phyloP scores from a whole-genome alignment of 2,888 invertebrate genomes.

The Mythimna albipuncta region DNA sequence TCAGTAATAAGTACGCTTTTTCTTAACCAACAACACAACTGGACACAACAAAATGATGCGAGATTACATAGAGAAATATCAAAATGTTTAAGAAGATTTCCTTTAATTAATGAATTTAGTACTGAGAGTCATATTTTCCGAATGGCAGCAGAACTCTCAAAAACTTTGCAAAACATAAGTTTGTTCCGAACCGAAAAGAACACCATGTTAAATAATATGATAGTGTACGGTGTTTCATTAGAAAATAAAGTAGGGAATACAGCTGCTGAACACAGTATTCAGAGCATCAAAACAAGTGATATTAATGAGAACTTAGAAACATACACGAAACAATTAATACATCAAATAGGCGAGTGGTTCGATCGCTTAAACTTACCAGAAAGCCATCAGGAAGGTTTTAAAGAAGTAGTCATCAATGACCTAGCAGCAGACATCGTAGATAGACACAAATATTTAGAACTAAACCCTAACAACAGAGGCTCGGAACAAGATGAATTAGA shows the following conservation, averaged over 20 bases:
- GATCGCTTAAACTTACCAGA: slow-evolving; percentile 63
- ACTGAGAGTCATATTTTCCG: slow-evolving; percentile 31
- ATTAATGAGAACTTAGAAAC: slow-evolving; percentile 60
- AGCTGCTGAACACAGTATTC: slow-evolving; percentile 45
- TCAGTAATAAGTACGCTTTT: slow-evolving; percentile 30
- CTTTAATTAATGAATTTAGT: slow-evolving; percentile 25
- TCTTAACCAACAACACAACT: slow-evolving; percentile 11
- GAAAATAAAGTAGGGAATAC: slow-evolving; percentile 6
- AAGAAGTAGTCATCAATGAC: slow-evolving; percentile 71
- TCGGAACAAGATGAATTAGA: slow-evolving; percentile 75
- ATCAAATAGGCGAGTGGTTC: slow-evolving; percentile 78
- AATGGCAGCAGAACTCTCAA: slow-evolving; percentile 35
- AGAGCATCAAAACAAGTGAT: slow-evolving; percentile 55
- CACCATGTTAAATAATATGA: slow-evolving; percentile 10
- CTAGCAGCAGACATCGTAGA: slow-evolving; percentile 81
- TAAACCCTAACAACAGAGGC: slow-evolving; percentile 66
- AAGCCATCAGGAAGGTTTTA: slow-evolving; percentile 58
- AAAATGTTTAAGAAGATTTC: slow-evolving; percentile 34
- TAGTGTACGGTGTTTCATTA: slow-evolving; percentile 39
- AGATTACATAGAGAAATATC: slow-evolving; percentile 39
- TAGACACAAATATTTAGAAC: slow-evolving; percentile 77
- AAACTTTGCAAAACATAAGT: slow-evolving; percentile 28
- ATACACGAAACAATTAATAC: slow-evolving; percentile 69
- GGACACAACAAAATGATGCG: slow-evolving; percentile 4
- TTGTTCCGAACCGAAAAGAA: neutral